Base-by-base conservation (phyloP, 2,888 invertebrate genomes). In the Dynastes grantii region DNA sequence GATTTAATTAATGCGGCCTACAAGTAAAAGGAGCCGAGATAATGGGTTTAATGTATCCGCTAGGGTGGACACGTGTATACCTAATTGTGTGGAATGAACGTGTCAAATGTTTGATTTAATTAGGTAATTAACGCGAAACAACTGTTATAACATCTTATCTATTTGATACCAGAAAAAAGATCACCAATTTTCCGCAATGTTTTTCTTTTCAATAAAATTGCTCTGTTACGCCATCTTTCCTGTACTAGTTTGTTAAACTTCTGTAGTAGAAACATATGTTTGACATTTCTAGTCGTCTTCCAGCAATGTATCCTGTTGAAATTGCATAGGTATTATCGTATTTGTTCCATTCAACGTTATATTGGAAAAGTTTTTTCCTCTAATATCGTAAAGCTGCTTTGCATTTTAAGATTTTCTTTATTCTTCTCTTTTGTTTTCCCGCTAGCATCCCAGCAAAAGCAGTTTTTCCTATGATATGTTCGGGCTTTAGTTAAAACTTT, bases 311-410 rank as follows among this genome's bases (percentile, higher is more conserved):
- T 37, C 32, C 5, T 5, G 32, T 32, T 40, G 27, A 75, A 75
- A 75, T 75, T 75, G 58, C 75, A 29, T 37, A 75, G 55, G 55
- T 11, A 45, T 61, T 22, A 22, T 22, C 22, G 22, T 22, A 45
- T 75, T 75, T 61, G 53, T 32, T 45, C 45, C 55, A 8, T 58
- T 61, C 58, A 16, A 55, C 45, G 58, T 61, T 61, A 75, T 75
- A 75, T 75, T 75, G 75, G 75, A 58, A 75, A 75, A 75, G 55
- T 75, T 75, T 61, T 75, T 75, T 40, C 58, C 61, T 9, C 2
- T 58, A 53, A 45, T 29, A 40, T 45, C 75, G 75, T 75, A 61
- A 75, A 75, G 45, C 45, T 75, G 58, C 61, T 75, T 75, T 58
- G 61, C 61, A 75, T 75, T 75, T 61, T 40, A 61, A 75, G 61